Conservation (phyloP, 2,113 vertebrate species). For the Rhabdornis inornatus region DNA sequence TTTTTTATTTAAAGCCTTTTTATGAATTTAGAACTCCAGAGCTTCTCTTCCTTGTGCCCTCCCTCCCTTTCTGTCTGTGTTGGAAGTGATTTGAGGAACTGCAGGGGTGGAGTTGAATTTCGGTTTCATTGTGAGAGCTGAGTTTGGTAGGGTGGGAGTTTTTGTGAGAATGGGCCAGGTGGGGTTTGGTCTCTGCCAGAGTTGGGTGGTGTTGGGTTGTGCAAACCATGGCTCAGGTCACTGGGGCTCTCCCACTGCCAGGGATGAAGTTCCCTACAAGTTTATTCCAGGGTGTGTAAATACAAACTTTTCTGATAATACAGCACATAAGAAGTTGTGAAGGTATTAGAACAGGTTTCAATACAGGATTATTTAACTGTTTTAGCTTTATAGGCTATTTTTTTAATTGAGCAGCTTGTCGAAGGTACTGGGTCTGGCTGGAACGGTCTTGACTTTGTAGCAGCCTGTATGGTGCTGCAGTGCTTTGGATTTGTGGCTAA, state of each 20-base stretch:
- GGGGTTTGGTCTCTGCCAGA: not conserved
- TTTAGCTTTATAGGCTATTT: not conserved
- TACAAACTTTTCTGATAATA: not conserved
- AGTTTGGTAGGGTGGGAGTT: not conserved
- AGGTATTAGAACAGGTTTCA: not conserved
- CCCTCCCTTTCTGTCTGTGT: not conserved
- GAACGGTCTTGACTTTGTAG: not conserved
- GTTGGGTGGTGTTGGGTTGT: not conserved
- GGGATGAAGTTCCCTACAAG: not conserved
- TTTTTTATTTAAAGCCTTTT: not conserved
- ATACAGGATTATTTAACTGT: not conserved
- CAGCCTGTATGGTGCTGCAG: not conserved
- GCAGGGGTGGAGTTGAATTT: not conserved
- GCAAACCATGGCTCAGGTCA: not conserved
- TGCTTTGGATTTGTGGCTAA: not conserved
- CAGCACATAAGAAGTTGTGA: not conserved
- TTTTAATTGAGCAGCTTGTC: not conserved
- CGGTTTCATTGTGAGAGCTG: not conserved
- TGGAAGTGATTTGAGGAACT: not conserved
- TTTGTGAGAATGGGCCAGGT: not conserved
- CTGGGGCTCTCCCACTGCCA: not conserved
- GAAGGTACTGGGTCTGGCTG: not conserved
- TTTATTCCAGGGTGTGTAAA: not conserved
- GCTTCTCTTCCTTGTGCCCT: not conserved
- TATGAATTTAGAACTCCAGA: not conserved